These are phyloP conservation scores for Rhagium mordax DNA, from an alignment of 2,888 invertebrate genomes.

Conservation along the genomic window DNA sequence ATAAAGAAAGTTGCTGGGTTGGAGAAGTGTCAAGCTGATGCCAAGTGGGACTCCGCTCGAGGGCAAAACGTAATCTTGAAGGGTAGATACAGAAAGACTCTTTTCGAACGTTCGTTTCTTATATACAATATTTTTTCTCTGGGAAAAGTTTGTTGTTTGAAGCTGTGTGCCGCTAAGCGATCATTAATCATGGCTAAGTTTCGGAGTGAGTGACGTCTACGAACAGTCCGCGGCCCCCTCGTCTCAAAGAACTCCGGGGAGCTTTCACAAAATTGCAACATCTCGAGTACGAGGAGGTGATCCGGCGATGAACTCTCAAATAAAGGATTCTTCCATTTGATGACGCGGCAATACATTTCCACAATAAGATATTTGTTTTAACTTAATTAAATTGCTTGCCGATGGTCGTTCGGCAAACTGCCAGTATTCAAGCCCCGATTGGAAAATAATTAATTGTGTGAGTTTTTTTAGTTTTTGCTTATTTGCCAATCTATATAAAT, in stretches of 20 bases:
- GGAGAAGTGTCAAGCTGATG: slow-evolving; percentile 45
- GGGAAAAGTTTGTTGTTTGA: slow-evolving; percentile 78
- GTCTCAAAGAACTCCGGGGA: slow-evolving; percentile 69
- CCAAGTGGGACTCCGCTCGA: slow-evolving; percentile 46
- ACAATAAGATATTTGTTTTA: slow-evolving; percentile 64
- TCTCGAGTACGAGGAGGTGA: slow-evolving; percentile 65
- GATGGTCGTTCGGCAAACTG: slow-evolving; percentile 38
- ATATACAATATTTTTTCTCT: slow-evolving; percentile 73
- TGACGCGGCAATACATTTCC: slow-evolving; percentile 64
- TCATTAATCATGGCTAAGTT: slow-evolving; percentile 75
- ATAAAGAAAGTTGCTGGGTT: slow-evolving; percentile 46
- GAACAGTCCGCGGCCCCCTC: slow-evolving; percentile 65
- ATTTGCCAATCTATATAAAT: neutral
- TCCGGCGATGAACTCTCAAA: slow-evolving; percentile 64
- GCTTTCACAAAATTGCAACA: slow-evolving; percentile 71
- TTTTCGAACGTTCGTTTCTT: slow-evolving; percentile 71
- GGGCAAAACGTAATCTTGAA: slow-evolving; percentile 69
- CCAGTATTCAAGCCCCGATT: slow-evolving; percentile 12
- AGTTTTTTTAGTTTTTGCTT: neutral
- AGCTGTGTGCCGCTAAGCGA: slow-evolving; percentile 73
- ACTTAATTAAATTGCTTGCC: slow-evolving; percentile 65
- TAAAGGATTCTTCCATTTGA: slow-evolving; percentile 63
- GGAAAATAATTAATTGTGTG: slow-evolving; percentile 27
- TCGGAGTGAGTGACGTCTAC: slow-evolving; percentile 72
- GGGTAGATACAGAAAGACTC: slow-evolving; percentile 71